Evolutionary conservation across 2,888 invertebrate genomes (phyloP).

Genomic region (Sinhomidia bicolor): DNA sequence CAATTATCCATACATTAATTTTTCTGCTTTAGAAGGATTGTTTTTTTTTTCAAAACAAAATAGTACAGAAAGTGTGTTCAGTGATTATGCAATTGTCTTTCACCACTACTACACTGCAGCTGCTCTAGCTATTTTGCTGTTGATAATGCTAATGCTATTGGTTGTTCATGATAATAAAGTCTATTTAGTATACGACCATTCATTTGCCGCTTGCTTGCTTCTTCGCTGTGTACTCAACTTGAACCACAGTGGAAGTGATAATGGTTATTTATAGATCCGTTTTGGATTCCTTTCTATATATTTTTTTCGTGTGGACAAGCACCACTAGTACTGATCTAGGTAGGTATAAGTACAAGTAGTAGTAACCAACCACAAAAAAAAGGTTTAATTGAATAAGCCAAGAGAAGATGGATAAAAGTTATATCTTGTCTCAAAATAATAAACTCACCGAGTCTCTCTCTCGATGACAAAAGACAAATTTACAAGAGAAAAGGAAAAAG

Average conservation of each 20-base stretch:
- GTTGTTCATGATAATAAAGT: slow-evolving; percentile 20
- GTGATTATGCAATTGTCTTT: too few relatives aligned
- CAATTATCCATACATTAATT: slow-evolving; percentile 19
- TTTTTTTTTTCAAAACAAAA: neutral
- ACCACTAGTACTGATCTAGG: too few relatives aligned
- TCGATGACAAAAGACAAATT: neutral
- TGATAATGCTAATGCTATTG: neutral
- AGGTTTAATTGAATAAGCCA: slow-evolving; percentile 42
- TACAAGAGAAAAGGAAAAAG: slow-evolving; percentile 10
- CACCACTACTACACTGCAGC: neutral
- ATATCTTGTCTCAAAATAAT: slow-evolving; percentile 17
- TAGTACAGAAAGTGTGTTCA: neutral
- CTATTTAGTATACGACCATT: neutral
- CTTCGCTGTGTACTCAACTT: neutral
- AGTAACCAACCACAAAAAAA: neutral
- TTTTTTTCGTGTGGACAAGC: neutral
- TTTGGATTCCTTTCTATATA: slow-evolving; percentile 47
- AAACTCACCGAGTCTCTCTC: slow-evolving; percentile 5
- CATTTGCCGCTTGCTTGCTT: neutral
- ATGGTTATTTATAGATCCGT: slow-evolving; percentile 73
- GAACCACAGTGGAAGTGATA: slow-evolving; percentile 64
- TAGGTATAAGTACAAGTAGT: neutral
- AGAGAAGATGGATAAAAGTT: slow-evolving; percentile 45
- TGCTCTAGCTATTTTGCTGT: too few relatives aligned
- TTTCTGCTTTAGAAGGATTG: neutral